phyloP scores from a whole-genome alignment of 2,797 vertebrate genomes.

The Hydrolagus colliei region DNA sequence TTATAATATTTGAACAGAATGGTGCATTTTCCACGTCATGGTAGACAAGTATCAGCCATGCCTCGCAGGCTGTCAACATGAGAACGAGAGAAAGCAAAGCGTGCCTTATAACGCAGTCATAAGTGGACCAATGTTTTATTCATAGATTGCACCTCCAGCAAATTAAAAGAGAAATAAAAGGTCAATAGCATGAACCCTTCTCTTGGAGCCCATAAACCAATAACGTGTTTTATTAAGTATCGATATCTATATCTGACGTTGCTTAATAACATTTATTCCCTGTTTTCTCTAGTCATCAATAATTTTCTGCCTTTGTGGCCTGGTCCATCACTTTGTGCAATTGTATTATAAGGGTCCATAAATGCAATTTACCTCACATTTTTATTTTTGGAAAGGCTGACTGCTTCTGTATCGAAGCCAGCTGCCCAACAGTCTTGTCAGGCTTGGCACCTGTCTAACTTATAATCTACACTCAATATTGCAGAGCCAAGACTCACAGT shows the following conservation, averaged over 20 bases:
- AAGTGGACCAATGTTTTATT: slow-evolving; percentile 65
- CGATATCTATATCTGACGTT: slow-evolving; percentile 73
- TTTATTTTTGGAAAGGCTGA: slow-evolving; percentile 68
- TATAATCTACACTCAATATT: slow-evolving; percentile 70
- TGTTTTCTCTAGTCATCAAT: slow-evolving; percentile 74
- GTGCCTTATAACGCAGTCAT: slow-evolving; percentile 62
- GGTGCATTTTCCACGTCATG: not conserved
- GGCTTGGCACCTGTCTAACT: slow-evolving; percentile 68
- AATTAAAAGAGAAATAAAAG: slow-evolving; percentile 74
- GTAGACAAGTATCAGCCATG: slow-evolving; percentile 33
- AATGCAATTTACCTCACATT: slow-evolving; percentile 72
- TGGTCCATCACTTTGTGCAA: slow-evolving; percentile 64
- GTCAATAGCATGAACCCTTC: slow-evolving; percentile 62
- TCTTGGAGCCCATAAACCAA: slow-evolving; percentile 69
- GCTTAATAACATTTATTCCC: slow-evolving; percentile 75
- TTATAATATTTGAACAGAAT: slow-evolving; percentile 11
- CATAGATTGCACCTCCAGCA: slow-evolving; percentile 65
- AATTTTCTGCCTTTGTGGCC: slow-evolving; percentile 68
- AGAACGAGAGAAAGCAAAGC: slow-evolving; percentile 46
- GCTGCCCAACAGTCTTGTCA: slow-evolving; percentile 66
- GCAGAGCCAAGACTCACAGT: slow-evolving; percentile 57
- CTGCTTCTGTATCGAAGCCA: slow-evolving; percentile 67
- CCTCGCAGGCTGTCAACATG: slow-evolving; percentile 46
- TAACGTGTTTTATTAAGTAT: slow-evolving; percentile 77
- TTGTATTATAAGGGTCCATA: slow-evolving; percentile 73